Percentiles rank a stretch among this genome's conserved stretches.
Evolutionary conservation across 2,797 vertebrate genomes (phyloP).

Genomic region (Vipera latastei): DNA sequence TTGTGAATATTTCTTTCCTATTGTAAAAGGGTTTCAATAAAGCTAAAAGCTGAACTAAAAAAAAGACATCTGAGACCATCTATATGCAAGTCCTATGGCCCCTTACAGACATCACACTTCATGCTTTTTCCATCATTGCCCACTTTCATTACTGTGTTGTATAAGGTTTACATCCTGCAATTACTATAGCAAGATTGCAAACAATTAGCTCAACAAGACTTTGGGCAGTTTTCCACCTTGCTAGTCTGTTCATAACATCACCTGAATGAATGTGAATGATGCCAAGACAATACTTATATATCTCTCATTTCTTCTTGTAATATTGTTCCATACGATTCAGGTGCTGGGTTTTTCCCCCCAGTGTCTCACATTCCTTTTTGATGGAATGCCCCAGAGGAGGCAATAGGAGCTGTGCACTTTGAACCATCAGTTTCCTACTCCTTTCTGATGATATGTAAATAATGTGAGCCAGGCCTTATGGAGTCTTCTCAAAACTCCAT

Average conservation of each 20-base stretch:
- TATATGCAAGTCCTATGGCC: neutral
- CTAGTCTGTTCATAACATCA: neutral
- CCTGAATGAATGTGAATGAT: neutral
- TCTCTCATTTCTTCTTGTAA: slow-evolving; percentile 31
- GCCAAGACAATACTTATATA: slow-evolving; percentile 16
- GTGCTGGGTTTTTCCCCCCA: slow-evolving; percentile 44
- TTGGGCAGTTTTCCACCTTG: neutral
- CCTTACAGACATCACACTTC: neutral
- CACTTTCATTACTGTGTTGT: neutral
- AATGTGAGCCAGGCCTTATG: slow-evolving; percentile 47
- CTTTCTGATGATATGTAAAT: slow-evolving; percentile 41
- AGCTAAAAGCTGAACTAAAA: neutral
- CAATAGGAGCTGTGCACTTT: slow-evolving; percentile 67
- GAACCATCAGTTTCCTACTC: slow-evolving; percentile 61
- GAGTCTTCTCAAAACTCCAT: slow-evolving; percentile 46
- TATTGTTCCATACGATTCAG: slow-evolving; percentile 41
- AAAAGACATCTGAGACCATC: neutral
- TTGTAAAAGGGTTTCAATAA: neutral
- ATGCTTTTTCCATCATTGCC: neutral
- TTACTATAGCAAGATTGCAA: neutral
- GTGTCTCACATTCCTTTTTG: slow-evolving; percentile 43
- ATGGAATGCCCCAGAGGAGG: slow-evolving; percentile 61
- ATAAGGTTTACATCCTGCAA: neutral
- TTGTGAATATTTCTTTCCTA: neutral
- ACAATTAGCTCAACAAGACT: neutral